Conservation (phyloP, 2,888 invertebrate genomes). For the Limnephilus rhombicus region DNA sequence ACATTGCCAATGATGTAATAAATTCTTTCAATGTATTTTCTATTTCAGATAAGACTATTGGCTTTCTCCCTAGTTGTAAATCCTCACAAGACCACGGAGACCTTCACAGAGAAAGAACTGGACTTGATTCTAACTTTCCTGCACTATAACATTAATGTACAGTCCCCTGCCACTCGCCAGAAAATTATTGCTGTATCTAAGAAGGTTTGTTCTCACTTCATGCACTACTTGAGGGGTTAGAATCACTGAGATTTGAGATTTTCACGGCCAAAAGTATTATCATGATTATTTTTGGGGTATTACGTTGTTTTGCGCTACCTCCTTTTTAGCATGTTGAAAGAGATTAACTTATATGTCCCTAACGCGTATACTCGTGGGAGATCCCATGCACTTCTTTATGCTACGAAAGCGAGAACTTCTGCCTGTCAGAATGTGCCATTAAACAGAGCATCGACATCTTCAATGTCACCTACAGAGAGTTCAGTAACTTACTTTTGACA, state of each 20-base stretch:
- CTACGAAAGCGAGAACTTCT: too few species aligned
- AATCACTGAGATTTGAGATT: background rate
- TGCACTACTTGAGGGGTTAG: background rate
- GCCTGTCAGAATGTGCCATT: too few species aligned
- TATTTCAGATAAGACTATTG: constrained; percentile 81
- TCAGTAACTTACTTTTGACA: too few species aligned
- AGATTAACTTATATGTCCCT: too few species aligned
- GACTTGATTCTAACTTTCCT: constrained; percentile 81
- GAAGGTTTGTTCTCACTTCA: constrained; percentile 77
- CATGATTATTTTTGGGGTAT: too few species aligned
- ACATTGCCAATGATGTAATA: background rate
- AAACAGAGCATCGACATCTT: too few species aligned
- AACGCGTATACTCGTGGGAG: too few species aligned
- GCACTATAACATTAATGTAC: constrained; percentile 83
- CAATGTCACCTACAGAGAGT: too few species aligned
- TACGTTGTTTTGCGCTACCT: too few species aligned
- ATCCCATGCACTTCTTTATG: too few species aligned
- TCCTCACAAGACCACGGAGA: constrained; percentile 85
- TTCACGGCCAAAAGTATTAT: too few species aligned
- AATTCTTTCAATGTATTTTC: constrained; percentile 5
- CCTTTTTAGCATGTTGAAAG: too few species aligned
- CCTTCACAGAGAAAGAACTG: constrained; percentile 80
- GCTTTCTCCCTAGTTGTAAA: constrained; percentile 85
- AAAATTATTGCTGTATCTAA: constrained; percentile 83
- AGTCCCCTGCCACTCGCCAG: constrained; percentile 83